Evolutionary conservation across 2,888 invertebrate species (phyloP), one percentile per base, ranked within the genome.

Genomic region (Diachrysia chrysitis): DNA sequence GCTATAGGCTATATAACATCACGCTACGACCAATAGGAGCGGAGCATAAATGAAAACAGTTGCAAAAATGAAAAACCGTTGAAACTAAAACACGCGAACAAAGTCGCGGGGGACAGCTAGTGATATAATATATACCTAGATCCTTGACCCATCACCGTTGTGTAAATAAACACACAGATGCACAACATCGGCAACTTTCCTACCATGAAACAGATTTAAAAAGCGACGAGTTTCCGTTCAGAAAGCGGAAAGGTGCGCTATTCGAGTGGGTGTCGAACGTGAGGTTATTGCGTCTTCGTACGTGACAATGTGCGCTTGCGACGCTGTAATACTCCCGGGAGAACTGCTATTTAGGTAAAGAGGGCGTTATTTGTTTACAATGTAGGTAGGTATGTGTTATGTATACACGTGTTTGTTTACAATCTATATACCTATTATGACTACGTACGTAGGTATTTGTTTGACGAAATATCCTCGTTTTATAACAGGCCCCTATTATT

Each of bases 191-290:
- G 63, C 57, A n/a, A 48, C 68, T 62, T 63, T 58, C 54, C 42
- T 46, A 61, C 58, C 29, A 59, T 66, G 71, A 71, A 65, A 66
- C 70, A 19, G 16, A 75, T 71, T 73, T 64, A 68, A 73, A 82
- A 78, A 78, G 71, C 71, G 75, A 76, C 71, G 62, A 79, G 67
- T 75, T 75, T 78, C 37, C 42, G 16, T 76, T 78, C 85, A 84
- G 90, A 91, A 91, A 91, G 89, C 89, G 89, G 87, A 89, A 90
- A 88, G 85, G 83, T 84, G 83, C 62, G 46, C 55, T 61, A 83
- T 80, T 82, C 84, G 81, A 81, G 85, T 79, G 73, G 76, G 78
- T 79, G 82, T 80, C 66, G 79, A 84, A 90, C 89, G 91, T 91
- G 90, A 89, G 83, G 83, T 81, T 83, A 87, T 87, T 85, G 85